Base-by-base conservation (phyloP, 2,797 vertebrate genomes). In the Clamator glandarius region DNA sequence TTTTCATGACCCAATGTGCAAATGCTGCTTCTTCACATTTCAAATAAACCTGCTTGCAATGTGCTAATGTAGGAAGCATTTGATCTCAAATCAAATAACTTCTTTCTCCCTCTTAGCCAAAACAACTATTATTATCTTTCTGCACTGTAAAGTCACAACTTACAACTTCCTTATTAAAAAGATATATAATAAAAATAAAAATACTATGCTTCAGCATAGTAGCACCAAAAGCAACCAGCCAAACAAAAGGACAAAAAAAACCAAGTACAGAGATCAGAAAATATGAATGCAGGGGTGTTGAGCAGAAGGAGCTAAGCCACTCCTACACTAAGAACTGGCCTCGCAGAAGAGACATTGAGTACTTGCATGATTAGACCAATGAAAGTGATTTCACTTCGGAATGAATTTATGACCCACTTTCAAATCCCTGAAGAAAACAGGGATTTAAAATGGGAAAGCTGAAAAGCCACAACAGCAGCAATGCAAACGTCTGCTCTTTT, bases 381-480 rank as follows among this genome's bases (percentile, higher is more conserved):
- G 91, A 96, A 96, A 96, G 84, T 89, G 89, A 94, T 96, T 95
- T 96, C 83, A 84, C 89, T 96, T 92, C 92, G 77, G 85, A 95
- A 96, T 91, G 83, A 96, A 95, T 97, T 96, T 96, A 93, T 94
- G 88, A 97, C 95, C 95, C 90, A 96, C 83, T 96, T 96, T 94
- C 88, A 96, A 96, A 94, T 96, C 94, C 85, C 90, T 90, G 91
- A 95, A 96, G 96, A 95, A 96, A 96, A 95, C 42, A 89, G 51
- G 57, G 89, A 95, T 93, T 93, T 95, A 92, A 92, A 95, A 95
- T 33, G 70, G 81, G 90, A 90, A 92, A 89, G 69, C 83, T 81
- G 89, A 90, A 96, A 96, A 95, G 73, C 91, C 91, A 89, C 92
- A 92, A 89, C 55, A 82, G 76, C 50, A 93, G 79, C 88, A 87